Evolutionary conservation across 23 tunicate genomes (phyloP), one percentile per base, ranked within the genome.

Genomic region (Corella eumyota): DNA sequence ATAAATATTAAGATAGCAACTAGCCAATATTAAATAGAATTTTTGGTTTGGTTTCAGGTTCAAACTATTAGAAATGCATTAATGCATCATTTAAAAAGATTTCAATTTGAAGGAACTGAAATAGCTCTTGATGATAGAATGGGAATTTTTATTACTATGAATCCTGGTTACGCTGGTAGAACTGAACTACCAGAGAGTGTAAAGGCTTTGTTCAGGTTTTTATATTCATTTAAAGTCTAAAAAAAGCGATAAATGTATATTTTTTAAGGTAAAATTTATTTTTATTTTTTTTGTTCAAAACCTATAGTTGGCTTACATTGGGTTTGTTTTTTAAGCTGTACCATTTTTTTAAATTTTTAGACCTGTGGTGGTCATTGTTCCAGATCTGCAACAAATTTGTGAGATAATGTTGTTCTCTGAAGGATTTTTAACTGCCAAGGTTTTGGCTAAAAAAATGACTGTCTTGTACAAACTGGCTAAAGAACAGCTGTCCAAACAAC

Each of bases 91-190:
- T 56, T 85, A 71, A 75, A 73, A 50, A 55, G 90, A 28, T 93
- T 93, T 67, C 90, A 77, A 53, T 93, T 93, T 69, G 99, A 93
- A 68, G 99, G 99, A 30, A 79, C 90, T 23, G 99, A 93, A 50
- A 93, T 93, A 34, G 82, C 90, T 3, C 70, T 93, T 31, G 95
- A 85, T 49, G 78, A 60, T 5, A 45, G 95, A 32, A 85, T 85
- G 95, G 99, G 95, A 30, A 78, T 93, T 31, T 93, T 93, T 69
- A 93, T 93, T 64, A 93, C 99, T 28, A 93, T 93, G 99, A 93
- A 93, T 65, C 99, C 99, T 2, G 99, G 99, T 63, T 93, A 93
- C 44, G 99, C 99, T 57, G 99, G 99, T 11, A 57, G 99, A 15
- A 93, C 99, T 0, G 99, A 93, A 49, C 52, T 93, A 32, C 99